A percentile compares a stretch with the other conserved stretches of the same genome.
phyloP scores from a whole-genome alignment of 1,140 invertebrate genomes.

The Ceratitis capitata region DNA sequence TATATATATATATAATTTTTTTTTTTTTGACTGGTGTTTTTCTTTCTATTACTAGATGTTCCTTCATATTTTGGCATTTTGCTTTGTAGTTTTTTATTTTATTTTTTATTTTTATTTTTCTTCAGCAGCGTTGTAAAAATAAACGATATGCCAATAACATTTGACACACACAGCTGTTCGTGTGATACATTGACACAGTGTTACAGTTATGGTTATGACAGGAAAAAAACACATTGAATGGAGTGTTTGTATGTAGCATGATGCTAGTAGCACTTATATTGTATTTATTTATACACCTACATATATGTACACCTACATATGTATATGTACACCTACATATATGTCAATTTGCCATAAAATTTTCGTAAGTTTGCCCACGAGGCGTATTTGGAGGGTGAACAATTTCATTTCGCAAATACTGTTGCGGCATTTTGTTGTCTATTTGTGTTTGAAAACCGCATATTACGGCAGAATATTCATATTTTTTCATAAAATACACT shows the following conservation, averaged over 20 bases:
- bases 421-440: neutral
- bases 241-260: no score
- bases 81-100: neutral
- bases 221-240: neutral
- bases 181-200: constrained; percentile 37
- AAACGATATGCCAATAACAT: constrained; percentile 28
- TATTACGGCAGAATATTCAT: neutral
- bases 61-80: constrained; percentile 8
- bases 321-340: neutral
- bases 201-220: constrained; percentile 34
- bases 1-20: neutral
- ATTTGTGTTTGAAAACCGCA: neutral
- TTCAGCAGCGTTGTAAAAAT: constrained; percentile 19
- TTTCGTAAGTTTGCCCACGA: neutral
- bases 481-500: neutral
- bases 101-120: neutral
- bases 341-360: neutral
- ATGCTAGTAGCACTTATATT: neutral
- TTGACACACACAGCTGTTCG: constrained; percentile 7
- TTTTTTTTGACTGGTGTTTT: neutral
- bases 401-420: neutral
- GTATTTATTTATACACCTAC: neutral
- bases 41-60: neutral
- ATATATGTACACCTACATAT: neutral
- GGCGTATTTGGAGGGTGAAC: neutral